phyloP scores from a whole-genome alignment of 2,888 invertebrate species.

The Hermodice carunculata region DNA sequence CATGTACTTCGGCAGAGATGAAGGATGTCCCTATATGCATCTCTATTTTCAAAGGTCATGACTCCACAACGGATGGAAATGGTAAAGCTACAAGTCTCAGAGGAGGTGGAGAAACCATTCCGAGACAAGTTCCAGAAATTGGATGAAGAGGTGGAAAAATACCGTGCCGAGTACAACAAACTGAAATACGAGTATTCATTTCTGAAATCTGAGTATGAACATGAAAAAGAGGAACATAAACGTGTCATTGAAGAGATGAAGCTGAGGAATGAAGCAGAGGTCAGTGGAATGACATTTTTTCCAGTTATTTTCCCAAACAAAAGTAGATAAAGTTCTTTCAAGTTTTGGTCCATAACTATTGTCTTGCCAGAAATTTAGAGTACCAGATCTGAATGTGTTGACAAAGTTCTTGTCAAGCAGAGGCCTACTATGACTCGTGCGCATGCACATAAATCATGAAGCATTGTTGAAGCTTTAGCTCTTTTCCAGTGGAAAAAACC shows the following conservation, averaged over 20 bases:
- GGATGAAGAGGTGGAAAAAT: constrained; percentile 60
- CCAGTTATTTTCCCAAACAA: no score
- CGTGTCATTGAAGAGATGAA: constrained; percentile 61
- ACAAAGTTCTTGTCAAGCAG: no score
- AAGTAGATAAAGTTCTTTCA: no score
- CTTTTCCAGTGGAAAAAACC: no score
- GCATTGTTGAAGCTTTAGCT: no score
- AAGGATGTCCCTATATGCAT: no score
- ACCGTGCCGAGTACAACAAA: constrained; percentile 58
- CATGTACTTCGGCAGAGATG: no score
- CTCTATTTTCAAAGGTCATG: constrained; percentile 58
- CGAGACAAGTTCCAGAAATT: constrained; percentile 57
- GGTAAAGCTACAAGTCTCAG: constrained; percentile 55
- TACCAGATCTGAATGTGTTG: no score
- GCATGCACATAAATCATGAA: no score
- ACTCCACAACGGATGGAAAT: constrained; percentile 62
- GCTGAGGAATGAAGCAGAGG: constrained; percentile 66
- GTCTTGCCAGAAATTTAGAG: no score
- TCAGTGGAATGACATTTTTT: constrained; percentile 35
- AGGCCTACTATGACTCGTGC: no score
- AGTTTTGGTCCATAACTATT: no score
- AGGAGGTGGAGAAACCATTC: constrained; percentile 61
- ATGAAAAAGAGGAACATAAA: constrained; percentile 57
- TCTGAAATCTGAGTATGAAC: constrained; percentile 68
- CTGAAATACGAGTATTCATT: constrained; percentile 66